Percentiles rank a stretch among this genome's conserved stretches.
Evolutionary conservation across 2,113 vertebrate genomes (phyloP).

Genomic region (Brachionichthys hirsutus): DNA sequence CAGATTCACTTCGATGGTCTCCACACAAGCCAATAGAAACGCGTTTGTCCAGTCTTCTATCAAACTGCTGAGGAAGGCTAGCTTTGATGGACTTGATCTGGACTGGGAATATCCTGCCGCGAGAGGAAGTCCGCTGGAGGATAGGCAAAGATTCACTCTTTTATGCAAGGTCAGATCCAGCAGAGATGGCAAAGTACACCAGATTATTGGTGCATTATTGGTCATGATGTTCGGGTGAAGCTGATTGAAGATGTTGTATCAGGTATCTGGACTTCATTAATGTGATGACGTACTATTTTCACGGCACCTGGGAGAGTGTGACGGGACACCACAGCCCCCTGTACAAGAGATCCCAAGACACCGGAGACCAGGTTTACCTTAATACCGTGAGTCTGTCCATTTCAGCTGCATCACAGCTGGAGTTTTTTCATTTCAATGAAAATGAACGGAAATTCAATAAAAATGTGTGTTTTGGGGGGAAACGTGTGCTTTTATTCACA

Average conservation of each 20-base stretch:
- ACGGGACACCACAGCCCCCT: conserved; percentile 75
- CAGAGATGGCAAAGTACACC: conserved; percentile 56
- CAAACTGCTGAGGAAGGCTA: conserved; percentile 73
- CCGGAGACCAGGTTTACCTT: no score
- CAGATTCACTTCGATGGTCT: conserved; percentile 80
- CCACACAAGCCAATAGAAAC: conserved; percentile 66
- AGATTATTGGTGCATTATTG: no score
- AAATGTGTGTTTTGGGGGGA: no score
- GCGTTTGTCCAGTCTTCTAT: conserved; percentile 81
- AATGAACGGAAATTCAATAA: no score
- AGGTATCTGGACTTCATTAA: conserved; percentile 78
- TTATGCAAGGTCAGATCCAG: conserved; percentile 76
- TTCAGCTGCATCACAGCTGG: background rate
- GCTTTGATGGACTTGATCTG: conserved; percentile 84
- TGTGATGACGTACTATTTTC: conserved; percentile 72
- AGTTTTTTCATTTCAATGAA: no score
- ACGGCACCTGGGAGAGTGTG: conserved; percentile 54
- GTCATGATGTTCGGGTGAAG: conserved; percentile 2
- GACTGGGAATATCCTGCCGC: conserved; percentile 81
- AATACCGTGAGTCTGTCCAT: no score
- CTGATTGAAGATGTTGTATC: conserved; percentile 17
- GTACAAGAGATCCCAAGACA: conserved; percentile 61
- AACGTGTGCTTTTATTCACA: background rate
- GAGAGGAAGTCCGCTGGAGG: conserved; percentile 76
- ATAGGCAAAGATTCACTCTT: conserved; percentile 78